Base-by-base conservation (phyloP, 1,140 invertebrate species). In the Danaus plexippus region DNA sequence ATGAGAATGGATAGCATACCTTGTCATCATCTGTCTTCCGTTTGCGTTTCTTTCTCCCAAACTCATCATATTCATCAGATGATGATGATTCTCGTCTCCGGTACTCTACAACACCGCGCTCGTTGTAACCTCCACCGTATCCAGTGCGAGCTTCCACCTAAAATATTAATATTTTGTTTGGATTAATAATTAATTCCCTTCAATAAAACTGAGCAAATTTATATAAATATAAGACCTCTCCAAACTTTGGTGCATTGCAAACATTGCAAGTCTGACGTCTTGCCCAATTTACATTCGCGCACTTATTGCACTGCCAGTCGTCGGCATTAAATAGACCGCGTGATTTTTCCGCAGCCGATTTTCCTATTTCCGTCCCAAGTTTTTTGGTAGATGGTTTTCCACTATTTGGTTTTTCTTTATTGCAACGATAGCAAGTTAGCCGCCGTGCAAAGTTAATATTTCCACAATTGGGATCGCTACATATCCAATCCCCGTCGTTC, bases 251-350 rank as follows among this genome's bases (percentile, higher is more conserved):
- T 1, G 97, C 95, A 89, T 99, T 99, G 87, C 98, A 99, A 89
- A 99, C 96, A 85, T 99, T 99, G 84, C 98, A 99, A 51, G 95
- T 96, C 70, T 94, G 93, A 47, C 98, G 89, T 57, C 98, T 90
- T 10, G 98, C 98, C 98, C 98, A 99, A 82, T 99, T 99, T 2
- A 99, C 98, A 87, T 99, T 99, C 1, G 97, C 97, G 88, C 98
- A 99, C 83, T 98, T 98, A 85, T 95, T 97, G 83, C 98, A 99
- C 77, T 98, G 96, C 98, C 98, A 99, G 84, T 99, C 98, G 87
- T 99, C 98, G 52, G 98, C 98, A 88, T 96, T 96, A 78, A 96
- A 98, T n/a, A 99, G 89, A 11, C 98, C 98, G 70, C 97, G 92
- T 67, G 97, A 98, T 88, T 99, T 99, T 79, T 99, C 98, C 7